These are phyloP conservation scores for Heteractis magnifica DNA, from an alignment of 92 coral and sea anemone genomes.

Conservation along the genomic window DNA sequence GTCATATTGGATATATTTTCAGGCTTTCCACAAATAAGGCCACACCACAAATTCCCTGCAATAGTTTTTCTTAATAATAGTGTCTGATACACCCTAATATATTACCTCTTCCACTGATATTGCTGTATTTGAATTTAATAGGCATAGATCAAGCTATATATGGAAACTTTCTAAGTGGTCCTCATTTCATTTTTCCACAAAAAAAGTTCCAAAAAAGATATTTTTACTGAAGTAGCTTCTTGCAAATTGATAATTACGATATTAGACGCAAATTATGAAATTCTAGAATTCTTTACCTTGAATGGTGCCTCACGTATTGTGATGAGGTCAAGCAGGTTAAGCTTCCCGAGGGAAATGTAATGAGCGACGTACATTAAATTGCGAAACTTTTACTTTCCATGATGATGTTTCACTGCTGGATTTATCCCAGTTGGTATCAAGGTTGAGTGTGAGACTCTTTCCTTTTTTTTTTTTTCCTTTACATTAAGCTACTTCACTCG, in stretches of 20 bases:
- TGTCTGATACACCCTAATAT: neutral
- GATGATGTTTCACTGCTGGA: neutral
- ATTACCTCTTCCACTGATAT: neutral
- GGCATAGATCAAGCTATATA: neutral
- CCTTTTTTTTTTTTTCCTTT: neutral
- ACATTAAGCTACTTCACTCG: neutral
- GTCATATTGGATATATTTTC: neutral
- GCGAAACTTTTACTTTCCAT: neutral
- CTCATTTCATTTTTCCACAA: neutral
- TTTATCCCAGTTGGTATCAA: neutral
- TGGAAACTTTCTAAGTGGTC: neutral
- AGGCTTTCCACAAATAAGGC: neutral
- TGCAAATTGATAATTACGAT: neutral
- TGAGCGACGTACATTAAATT: neutral
- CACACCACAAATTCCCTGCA: neutral
- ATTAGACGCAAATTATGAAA: no score
- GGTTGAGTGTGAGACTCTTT: neutral
- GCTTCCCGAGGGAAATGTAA: neutral
- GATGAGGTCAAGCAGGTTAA: no score
- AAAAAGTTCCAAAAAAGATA: neutral
- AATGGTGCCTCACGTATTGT: no score
- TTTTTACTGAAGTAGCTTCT: neutral
- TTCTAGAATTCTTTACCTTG: no score
- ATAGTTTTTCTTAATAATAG: neutral
- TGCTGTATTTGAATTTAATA: neutral